phyloP scores from a whole-genome alignment of 53 echinoderm and acorn worm genomes.

The Pentamera pediparva region DNA sequence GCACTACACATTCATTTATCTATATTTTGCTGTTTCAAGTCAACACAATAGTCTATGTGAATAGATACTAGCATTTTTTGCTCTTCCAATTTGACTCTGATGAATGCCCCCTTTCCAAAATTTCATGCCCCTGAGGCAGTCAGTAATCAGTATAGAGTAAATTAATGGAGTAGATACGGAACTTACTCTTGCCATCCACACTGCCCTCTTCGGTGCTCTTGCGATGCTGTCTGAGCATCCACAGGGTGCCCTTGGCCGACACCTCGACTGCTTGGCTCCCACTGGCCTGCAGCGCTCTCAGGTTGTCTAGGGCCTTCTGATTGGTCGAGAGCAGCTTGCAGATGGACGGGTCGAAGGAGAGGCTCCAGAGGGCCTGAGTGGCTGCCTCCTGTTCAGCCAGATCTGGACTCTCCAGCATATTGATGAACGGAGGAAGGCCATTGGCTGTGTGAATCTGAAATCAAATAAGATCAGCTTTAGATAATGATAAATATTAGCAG shows the following conservation, averaged over 20 bases:
- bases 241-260: constrained; percentile 84
- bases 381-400: constrained; percentile 68
- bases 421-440: constrained; percentile 61
- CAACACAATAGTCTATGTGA: no score
- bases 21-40: no score
- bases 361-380: constrained; percentile 83
- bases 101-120: no score
- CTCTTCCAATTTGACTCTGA: no score
- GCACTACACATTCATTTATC: no score
- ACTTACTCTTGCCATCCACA: constrained; percentile 19
- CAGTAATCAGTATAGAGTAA: neutral
- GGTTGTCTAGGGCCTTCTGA: constrained; percentile 34
- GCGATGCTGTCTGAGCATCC: constrained; percentile 55
- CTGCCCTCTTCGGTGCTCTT: constrained; percentile 28
- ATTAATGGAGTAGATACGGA: neutral
- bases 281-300: constrained; percentile 50
- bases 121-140: neutral
- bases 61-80: no score
- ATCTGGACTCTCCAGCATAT: constrained; percentile 61
- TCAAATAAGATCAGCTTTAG: neutral
- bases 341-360: constrained; percentile 53
- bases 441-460: constrained; percentile 66
- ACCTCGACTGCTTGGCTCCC: constrained; percentile 46
- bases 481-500: no score
- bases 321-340: constrained; percentile 13